Percentiles rank a stretch among this genome's conserved stretches.
Conservation (phyloP, 1,140 invertebrate species). For the Triops longicaudatus region DNA sequence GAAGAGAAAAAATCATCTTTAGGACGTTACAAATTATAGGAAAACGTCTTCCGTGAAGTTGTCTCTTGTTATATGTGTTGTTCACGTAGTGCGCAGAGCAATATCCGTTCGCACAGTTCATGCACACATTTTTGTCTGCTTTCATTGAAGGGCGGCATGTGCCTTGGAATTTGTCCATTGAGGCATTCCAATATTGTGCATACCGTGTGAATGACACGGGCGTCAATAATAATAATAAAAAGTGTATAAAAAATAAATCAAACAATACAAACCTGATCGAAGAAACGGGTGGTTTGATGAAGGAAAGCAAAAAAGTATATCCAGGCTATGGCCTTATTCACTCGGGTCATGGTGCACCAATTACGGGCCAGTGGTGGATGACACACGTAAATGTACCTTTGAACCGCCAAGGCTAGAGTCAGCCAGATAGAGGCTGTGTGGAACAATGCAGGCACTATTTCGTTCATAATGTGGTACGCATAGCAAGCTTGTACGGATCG, state of each 20-base stretch:
- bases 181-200: background rate
- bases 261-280: constrained; percentile 50
- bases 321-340: constrained; percentile 62
- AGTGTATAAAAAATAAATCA: background rate
- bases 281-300: constrained; percentile 68
- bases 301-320: constrained; percentile 64
- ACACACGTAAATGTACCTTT: constrained; percentile 86
- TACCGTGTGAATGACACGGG: background rate
- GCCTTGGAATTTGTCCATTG: background rate
- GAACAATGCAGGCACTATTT: constrained; percentile 70
- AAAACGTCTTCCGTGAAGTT: too few relatives aligned
- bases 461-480: constrained; percentile 67
- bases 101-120: too few relatives aligned
- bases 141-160: too few relatives aligned
- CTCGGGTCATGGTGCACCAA: constrained; percentile 75
- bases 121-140: too few relatives aligned
- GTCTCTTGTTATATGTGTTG: too few relatives aligned
- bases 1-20: too few relatives aligned
- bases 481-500: constrained; percentile 64
- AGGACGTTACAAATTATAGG: too few relatives aligned
- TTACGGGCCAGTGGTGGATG: constrained; percentile 71
- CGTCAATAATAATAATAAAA: background rate
- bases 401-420: constrained; percentile 73
- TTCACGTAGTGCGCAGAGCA: too few relatives aligned
- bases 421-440: constrained; percentile 89